phyloP scores from a whole-genome alignment of 2,888 invertebrate genomes.

The Limenitis camilla region DNA sequence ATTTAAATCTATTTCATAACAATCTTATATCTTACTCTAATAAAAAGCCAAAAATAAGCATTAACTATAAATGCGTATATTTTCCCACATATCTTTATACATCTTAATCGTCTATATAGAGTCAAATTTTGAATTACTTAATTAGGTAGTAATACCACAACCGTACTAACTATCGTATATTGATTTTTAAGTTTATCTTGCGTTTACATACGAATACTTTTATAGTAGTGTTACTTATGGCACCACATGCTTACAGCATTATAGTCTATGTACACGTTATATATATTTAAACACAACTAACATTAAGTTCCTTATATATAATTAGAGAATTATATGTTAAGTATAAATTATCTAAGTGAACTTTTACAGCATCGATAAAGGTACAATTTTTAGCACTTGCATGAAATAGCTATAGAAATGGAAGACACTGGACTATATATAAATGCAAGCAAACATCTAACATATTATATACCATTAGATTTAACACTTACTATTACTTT shows the following conservation, averaged over 20 bases:
- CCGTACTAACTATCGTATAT: slow-evolving; percentile 19
- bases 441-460: slow-evolving; percentile 21
- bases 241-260: slow-evolving; percentile 71
- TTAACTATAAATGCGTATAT: slow-evolving; percentile 70
- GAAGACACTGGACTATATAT: slow-evolving; percentile 32
- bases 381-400: slow-evolving; percentile 8
- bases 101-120: slow-evolving; percentile 16
- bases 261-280: slow-evolving; percentile 44
- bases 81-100: slow-evolving; percentile 72
- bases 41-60: slow-evolving; percentile 64
- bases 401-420: slow-evolving; percentile 19
- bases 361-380: background rate
- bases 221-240: slow-evolving; percentile 66
- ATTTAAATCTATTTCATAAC: slow-evolving; percentile 34
- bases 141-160: slow-evolving; percentile 22
- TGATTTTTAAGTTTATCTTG: slow-evolving; percentile 14
- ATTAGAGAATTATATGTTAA: no score
- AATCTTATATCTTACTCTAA: slow-evolving; percentile 53
- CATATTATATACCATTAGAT: slow-evolving; percentile 13
- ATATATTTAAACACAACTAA: slow-evolving; percentile 10
- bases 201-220: slow-evolving; percentile 39
- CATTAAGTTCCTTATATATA: no score
- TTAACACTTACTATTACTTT: slow-evolving; percentile 21
- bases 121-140: slow-evolving; percentile 16
- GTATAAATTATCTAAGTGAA: slow-evolving; percentile 1